Evolutionary conservation across 2,113 vertebrate species (phyloP).

Genomic region (Labrus mixtus): DNA sequence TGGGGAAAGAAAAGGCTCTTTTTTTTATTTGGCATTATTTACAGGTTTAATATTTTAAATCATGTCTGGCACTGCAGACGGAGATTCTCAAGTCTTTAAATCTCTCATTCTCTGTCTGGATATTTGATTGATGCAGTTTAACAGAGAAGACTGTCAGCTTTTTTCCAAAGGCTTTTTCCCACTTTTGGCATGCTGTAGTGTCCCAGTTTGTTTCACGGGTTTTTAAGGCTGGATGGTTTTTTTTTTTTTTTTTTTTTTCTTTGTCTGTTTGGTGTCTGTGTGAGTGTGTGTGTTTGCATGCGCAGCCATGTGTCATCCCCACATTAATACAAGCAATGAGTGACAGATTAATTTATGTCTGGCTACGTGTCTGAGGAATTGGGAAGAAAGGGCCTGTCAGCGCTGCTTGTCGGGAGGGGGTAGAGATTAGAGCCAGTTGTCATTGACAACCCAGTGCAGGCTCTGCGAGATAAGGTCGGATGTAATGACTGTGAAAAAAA

Average conservation of each 20-base stretch:
- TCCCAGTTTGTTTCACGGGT: slow-evolving; percentile 80
- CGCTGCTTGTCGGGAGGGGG: slow-evolving; percentile 92
- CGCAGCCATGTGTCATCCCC: slow-evolving; percentile 63
- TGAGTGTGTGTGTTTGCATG: slow-evolving; percentile 54
- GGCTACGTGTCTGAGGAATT: slow-evolving; percentile 93
- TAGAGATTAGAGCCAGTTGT: slow-evolving; percentile 95
- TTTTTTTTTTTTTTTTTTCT: slow-evolving; percentile 42
- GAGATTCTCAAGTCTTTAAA: slow-evolving; percentile 51
- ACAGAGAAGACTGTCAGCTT: slow-evolving; percentile 53
- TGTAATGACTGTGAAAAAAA: slow-evolving; percentile 89
- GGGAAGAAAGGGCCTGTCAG: slow-evolving; percentile 96
- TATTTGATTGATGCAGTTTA: slow-evolving; percentile 67
- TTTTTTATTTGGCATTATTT: slow-evolving; percentile 49
- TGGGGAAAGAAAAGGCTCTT: slow-evolving; percentile 6
- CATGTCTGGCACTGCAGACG: slow-evolving; percentile 20
- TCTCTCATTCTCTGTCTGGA: slow-evolving; percentile 50
- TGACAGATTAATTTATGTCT: slow-evolving; percentile 99
- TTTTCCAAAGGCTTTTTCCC: slow-evolving; percentile 67
- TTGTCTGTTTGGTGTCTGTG: slow-evolving; percentile 37
- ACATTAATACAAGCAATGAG: slow-evolving; percentile 88
- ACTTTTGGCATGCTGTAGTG: slow-evolving; percentile 71
- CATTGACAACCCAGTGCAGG: slow-evolving; percentile 91
- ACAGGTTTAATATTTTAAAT: slow-evolving; percentile 50
- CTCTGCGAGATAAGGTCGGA: slow-evolving; percentile 93
- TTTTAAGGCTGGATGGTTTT: slow-evolving; percentile 57